phyloP scores from a whole-genome alignment of 1,140 invertebrate species.

The Trichonephila clavata region DNA sequence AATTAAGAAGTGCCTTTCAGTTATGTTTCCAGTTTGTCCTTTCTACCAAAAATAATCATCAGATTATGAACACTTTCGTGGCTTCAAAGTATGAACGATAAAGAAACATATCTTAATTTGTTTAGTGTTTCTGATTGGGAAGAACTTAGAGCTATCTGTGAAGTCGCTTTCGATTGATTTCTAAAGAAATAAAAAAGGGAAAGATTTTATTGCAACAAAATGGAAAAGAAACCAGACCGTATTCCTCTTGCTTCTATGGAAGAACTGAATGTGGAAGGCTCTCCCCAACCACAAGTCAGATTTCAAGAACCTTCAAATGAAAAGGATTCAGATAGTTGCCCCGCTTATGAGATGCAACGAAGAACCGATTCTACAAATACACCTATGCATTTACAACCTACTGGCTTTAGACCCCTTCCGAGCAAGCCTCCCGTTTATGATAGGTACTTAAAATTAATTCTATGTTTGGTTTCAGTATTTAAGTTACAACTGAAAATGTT shows the following conservation, averaged over 20 bases:
- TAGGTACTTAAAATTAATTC: neutral
- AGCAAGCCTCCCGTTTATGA: neutral
- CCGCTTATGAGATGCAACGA: conserved; percentile 7
- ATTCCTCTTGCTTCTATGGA: conserved; percentile 79
- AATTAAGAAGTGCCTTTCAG: neutral
- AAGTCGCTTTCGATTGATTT: neutral
- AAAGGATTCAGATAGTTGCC: neutral
- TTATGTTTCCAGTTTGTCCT: neutral
- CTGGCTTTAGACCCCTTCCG: neutral
- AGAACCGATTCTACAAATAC: neutral
- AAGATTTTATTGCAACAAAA: neutral
- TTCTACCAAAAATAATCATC: neutral
- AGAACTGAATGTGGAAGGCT: conserved; percentile 78
- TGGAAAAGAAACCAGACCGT: conserved; percentile 54
- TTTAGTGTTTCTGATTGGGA: neutral
- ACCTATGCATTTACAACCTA: neutral
- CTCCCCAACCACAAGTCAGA: conserved; percentile 74
- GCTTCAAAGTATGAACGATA: neutral
- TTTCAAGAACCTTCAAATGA: neutral
- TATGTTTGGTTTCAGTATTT: no score
- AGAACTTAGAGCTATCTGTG: neutral
- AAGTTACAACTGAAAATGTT: no score
- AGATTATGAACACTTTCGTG: neutral
- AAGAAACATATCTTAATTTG: neutral
- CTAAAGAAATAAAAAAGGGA: neutral